Evolutionary conservation across 2,797 vertebrate genomes (phyloP).

Genomic region (Hapalemur alaotrensis): DNA sequence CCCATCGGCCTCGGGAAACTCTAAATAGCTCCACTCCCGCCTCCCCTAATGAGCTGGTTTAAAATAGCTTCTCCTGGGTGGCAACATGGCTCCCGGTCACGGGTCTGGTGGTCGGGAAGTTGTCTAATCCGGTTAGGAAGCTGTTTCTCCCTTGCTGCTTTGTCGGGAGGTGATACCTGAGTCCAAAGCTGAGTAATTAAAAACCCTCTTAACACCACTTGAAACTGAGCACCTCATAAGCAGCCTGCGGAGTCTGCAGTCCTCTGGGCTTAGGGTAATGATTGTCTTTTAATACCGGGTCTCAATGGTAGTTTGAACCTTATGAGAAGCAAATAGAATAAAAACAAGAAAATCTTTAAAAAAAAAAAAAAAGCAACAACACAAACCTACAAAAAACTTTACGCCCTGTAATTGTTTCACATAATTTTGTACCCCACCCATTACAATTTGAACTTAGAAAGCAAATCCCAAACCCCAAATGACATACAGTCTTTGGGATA

Average conservation of each 20-base stretch:
- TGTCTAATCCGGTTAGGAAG: conserved; percentile 57
- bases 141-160: conserved; percentile 53
- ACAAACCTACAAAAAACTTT: neutral
- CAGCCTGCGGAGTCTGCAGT: conserved; percentile 41
- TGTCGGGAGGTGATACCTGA: conserved; percentile 64
- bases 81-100: neutral
- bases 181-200: conserved; percentile 73
- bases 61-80: conserved; percentile 60
- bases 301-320: conserved; percentile 53
- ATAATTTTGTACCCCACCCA: neutral
- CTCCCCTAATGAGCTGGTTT: conserved; percentile 35
- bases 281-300: conserved; percentile 62
- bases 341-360: conserved; percentile 28
- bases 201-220: conserved; percentile 68
- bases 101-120: neutral
- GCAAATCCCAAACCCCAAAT: neutral
- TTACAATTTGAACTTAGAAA: neutral
- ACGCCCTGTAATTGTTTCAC: neutral
- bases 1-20: neutral
- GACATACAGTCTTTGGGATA: neutral
- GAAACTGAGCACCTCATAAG: conserved; percentile 56
- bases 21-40: conserved; percentile 24
- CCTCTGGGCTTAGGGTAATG: conserved; percentile 65
- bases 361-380: neutral
- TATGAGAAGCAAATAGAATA: conserved; percentile 45